These are phyloP conservation scores for Seriola dumerili DNA, from an alignment of 2,113 vertebrate species.

Conservation along the genomic window DNA sequence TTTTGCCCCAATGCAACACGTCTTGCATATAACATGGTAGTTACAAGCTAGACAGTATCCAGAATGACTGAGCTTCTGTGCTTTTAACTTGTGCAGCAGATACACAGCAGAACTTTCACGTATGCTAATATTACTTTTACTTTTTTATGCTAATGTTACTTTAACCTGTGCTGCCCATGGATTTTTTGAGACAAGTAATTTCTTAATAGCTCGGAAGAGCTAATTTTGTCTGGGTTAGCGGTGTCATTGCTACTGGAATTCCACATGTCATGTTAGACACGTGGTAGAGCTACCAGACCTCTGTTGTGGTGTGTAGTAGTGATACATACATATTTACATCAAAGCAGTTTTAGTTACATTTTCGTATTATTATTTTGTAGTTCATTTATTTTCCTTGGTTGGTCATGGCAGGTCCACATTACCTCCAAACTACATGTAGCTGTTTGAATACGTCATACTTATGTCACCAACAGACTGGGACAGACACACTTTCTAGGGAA, in stretches of 20 bases:
- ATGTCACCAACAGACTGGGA: not conserved
- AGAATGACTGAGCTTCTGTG: no score
- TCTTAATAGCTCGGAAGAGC: not conserved
- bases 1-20: no score
- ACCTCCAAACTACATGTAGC: not conserved
- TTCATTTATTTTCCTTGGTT: not conserved
- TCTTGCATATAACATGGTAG: no score
- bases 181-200: not conserved
- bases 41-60: no score
- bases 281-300: not conserved
- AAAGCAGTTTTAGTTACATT: not conserved
- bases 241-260: not conserved
- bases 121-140: not conserved
- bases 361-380: not conserved
- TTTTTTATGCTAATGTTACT: not conserved
- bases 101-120: no score
- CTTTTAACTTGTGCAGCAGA: no score
- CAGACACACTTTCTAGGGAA: not conserved
- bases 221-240: not conserved
- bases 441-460: not conserved
- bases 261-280: not conserved
- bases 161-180: not conserved
- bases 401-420: not conserved
- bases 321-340: no score
- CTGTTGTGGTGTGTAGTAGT: not conserved